These are phyloP conservation scores for Percopsis transmontana DNA, from an alignment of 2,113 vertebrate species.

Conservation along the genomic window DNA sequence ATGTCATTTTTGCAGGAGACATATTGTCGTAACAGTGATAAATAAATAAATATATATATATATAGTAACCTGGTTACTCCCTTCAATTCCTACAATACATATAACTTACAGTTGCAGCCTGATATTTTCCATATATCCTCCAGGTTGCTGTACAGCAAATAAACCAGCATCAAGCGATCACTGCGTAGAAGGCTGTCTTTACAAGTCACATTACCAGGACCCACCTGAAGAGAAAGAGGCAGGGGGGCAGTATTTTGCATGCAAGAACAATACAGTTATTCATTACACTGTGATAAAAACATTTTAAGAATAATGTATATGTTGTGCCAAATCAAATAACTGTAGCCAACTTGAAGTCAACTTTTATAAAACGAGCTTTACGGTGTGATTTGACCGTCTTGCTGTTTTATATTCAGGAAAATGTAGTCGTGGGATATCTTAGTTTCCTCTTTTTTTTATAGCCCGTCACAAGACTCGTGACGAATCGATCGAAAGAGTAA, in stretches of 20 bases:
- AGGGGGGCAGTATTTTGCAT: neutral
- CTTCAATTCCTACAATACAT: neutral
- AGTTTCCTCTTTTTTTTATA: slow-evolving; percentile 34
- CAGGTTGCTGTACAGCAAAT: slow-evolving; percentile 77
- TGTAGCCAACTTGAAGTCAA: neutral
- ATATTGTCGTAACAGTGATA: neutral
- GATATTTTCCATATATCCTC: slow-evolving; percentile 81
- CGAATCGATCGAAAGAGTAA: slow-evolving; percentile 6
- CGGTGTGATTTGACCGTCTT: neutral
- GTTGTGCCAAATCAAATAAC: neutral
- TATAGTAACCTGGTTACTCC: neutral
- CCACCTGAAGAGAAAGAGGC: slow-evolving; percentile 72
- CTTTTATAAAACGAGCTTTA: neutral
- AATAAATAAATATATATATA: neutral
- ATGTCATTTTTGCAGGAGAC: neutral
- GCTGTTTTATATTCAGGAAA: neutral
- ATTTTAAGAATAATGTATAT: neutral
- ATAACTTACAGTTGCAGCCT: slow-evolving; percentile 83
- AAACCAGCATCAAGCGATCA: slow-evolving; percentile 87
- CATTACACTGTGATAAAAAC: neutral
- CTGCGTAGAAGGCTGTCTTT: slow-evolving; percentile 85
- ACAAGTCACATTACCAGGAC: slow-evolving; percentile 83
- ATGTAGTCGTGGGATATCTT: neutral
- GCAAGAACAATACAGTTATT: neutral
- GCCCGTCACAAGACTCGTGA: slow-evolving; percentile 47